Evolutionary conservation across 2,113 vertebrate genomes (phyloP), one percentile per base, ranked within the genome.

Genomic region (Cryptotis parvus): DNA sequence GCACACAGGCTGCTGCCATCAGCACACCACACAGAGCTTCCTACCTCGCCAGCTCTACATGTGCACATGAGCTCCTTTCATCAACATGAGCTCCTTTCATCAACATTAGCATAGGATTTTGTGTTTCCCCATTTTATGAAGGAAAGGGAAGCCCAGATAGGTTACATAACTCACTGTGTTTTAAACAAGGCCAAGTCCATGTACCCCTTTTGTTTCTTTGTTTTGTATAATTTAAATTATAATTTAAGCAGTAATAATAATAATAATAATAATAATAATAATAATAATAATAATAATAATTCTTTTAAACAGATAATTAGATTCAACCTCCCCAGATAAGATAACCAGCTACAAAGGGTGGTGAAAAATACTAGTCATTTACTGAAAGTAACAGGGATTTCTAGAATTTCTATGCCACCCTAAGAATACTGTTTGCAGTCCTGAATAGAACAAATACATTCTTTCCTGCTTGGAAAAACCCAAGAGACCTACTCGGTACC

Each of bases 311-410:
- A 52, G 49, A 65, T 65, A 65, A 65, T 65, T 65, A 22, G 43
- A 63, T 91, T 16, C 27, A 72, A 39, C 14, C 10, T 29, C 7
- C 37, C 0, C 0, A 7, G 3, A n/a, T 33, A 83, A 73, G 94
- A 91, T 31, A 81, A 88, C 58, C 22, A 77, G 37, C 39, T 75
- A 68, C 9, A 58, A 29, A 73, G 6, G 10, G 43, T 27, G 5
- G 22, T 68, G 41, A 82, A 82, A 18, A 84, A 90, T 90, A 66
- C 66, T 84, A 37, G 24, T 66, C n/a, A 87, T 78, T 79, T 68
- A 74, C 16, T 37, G 52, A 77, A 90, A 85, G 52, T 63, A 73
- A 43, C 45, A 45, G 29, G 16, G 52, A 9, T 87, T 87, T 68
- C 52, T 49, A 84, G n/a, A 87, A 80, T 79, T 72, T 15, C 26